phyloP scores from a whole-genome alignment of 2,888 invertebrate species.

The Keiferia lycopersicella region DNA sequence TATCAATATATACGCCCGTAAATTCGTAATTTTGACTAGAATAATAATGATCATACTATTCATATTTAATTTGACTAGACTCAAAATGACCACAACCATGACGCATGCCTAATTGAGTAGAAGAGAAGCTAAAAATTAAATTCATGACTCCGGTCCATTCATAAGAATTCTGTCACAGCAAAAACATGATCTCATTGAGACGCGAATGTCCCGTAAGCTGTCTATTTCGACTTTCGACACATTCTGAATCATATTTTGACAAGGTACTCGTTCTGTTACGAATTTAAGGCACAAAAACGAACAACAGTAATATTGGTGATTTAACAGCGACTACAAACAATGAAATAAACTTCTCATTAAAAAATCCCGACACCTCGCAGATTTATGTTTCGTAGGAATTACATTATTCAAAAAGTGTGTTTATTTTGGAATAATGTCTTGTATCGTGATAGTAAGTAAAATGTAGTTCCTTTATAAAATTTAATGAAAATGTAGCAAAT shows the following conservation, averaged over 20 bases:
- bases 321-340: too few relatives aligned
- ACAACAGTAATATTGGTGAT: neutral
- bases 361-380: too few relatives aligned
- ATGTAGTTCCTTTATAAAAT: too few relatives aligned
- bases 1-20: too few relatives aligned
- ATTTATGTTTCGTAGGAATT: too few relatives aligned
- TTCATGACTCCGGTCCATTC: conserved; percentile 2
- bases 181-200: conserved; percentile 13
- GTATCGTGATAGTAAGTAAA: too few relatives aligned
- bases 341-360: too few relatives aligned
- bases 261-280: neutral
- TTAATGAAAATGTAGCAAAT: too few relatives aligned
- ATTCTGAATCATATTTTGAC: neutral
- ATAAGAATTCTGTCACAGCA: conserved; percentile 10
- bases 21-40: neutral
- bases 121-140: neutral
- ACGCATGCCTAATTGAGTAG: neutral
- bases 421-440: too few relatives aligned
- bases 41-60: neutral
- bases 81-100: neutral
- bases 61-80: neutral
- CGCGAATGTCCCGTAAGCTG: neutral
- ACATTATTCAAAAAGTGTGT: too few relatives aligned
- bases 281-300: neutral
- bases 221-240: neutral